A percentile compares a stretch with the other conserved stretches of the same genome.
phyloP scores from a whole-genome alignment of 2,888 invertebrate species.

The Oconnorella tubifera region DNA sequence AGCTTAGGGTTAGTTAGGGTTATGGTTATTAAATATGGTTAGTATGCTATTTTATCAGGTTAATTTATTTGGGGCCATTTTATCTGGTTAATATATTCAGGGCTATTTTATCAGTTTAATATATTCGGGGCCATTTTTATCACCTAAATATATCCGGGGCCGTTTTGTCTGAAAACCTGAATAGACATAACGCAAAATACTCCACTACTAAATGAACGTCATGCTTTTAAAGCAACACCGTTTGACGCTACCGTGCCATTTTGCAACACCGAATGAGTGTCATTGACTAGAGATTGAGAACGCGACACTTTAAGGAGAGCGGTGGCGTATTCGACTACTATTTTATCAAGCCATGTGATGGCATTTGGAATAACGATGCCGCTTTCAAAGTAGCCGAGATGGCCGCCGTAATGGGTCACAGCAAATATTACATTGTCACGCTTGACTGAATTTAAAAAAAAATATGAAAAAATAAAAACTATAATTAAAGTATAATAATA shows the following conservation, averaged over 20 bases:
- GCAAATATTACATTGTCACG: slow-evolving; percentile 64
- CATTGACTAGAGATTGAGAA: background rate
- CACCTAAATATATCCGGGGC: too few species aligned
- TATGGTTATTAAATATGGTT: too few species aligned
- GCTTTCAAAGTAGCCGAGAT: slow-evolving; percentile 90
- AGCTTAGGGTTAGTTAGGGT: too few species aligned
- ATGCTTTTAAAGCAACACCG: background rate
- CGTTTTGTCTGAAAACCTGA: too few species aligned
- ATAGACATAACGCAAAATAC: too few species aligned
- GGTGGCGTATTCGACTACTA: slow-evolving; percentile 74
- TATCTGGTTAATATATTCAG: too few species aligned
- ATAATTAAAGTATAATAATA: background rate
- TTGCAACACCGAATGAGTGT: background rate
- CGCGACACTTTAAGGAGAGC: slow-evolving; percentile 35
- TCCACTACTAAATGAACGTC: background rate
- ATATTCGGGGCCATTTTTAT: too few species aligned
- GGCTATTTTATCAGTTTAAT: too few species aligned
- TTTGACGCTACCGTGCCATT: background rate
- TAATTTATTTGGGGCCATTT: too few species aligned
- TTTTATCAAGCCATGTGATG: slow-evolving; percentile 87
- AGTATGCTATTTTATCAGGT: too few species aligned
- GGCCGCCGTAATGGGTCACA: slow-evolving; percentile 85
- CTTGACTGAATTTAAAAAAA: slow-evolving; percentile 40
- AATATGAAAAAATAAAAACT: background rate
- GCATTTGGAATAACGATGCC: slow-evolving; percentile 76